phyloP scores from a whole-genome alignment of 1,140 invertebrate genomes.

The Drosophila carrolli region DNA sequence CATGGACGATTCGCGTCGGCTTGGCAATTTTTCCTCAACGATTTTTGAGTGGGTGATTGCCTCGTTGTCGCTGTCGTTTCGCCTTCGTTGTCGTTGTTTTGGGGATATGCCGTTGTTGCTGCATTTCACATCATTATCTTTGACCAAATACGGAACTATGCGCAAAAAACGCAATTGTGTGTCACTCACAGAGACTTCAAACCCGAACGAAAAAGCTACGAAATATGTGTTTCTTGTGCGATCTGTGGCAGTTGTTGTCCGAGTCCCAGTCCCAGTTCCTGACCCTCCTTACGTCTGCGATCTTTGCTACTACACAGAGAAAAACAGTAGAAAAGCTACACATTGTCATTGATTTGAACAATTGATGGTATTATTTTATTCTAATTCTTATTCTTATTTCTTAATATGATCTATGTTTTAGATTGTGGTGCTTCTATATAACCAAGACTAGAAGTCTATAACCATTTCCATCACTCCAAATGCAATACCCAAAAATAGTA shows the following conservation, averaged over 20 bases:
- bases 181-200: slow-evolving; percentile 75
- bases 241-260: slow-evolving; percentile 59
- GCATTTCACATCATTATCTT: slow-evolving; percentile 83
- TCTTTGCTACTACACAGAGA: slow-evolving; percentile 2
- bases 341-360: too few relatives aligned
- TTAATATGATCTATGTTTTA: too few relatives aligned
- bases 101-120: slow-evolving; percentile 22
- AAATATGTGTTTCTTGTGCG: slow-evolving; percentile 72
- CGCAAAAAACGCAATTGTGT: slow-evolving; percentile 79
- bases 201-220: slow-evolving; percentile 39
- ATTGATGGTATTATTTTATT: too few relatives aligned
- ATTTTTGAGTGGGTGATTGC: slow-evolving; percentile 81
- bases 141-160: slow-evolving; percentile 82
- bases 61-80: slow-evolving; percentile 38
- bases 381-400: too few relatives aligned
- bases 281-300: slow-evolving; percentile 12
- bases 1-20: slow-evolving; percentile 41
- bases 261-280: slow-evolving; percentile 39
- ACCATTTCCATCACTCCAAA: too few relatives aligned
- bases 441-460: too few relatives aligned
- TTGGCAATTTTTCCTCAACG: slow-evolving; percentile 63
- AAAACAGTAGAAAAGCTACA: neutral
- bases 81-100: slow-evolving; percentile 15
- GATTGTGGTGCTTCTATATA: too few relatives aligned
- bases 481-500: too few relatives aligned